Base-by-base conservation (phyloP, 1,140 invertebrate species). In the Drosophila quadrilineata region DNA sequence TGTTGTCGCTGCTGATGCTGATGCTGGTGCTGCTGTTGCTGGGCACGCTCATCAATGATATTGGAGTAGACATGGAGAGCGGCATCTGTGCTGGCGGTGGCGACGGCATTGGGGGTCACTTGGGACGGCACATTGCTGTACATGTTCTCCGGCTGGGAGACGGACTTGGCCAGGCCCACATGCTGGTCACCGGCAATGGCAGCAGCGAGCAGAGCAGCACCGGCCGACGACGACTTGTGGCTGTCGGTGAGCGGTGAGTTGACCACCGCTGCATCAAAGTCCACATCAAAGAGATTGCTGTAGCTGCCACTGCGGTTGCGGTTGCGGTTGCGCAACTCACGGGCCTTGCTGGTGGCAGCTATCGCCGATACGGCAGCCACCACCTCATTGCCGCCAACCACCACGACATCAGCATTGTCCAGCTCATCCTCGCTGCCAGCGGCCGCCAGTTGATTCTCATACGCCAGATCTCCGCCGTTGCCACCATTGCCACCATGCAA, bases 31-130 rank as follows among this genome's bases (percentile, higher is more conserved):
- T 74, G 73, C 9, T 71, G 59, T 16, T 60, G 65, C 14, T 62
- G 59, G 3, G 50, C 43, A 2, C 74, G 84, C 35, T 89, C 88
- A 28, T 89, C 87, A 2, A 89, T 87, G 29, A 89, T 66, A 53
- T 89, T 89, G 12, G 88, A 89, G 65, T 89, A 89, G 10, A 89
- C 85, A 59, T 89, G 88, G 4, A 89, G 63, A 1, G 60, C 63
- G 9, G 86, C 31, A 46, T 86, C 75, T 4, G 46, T 50, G 10
- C n/a, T 19, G 6, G 67, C 28, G 2, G 56, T 35, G 1, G 29
- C 29, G 19, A 35, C 43, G 5, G 35, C 36, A 22, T 10, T 2
- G 40, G 8, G 21, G n/a, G 40, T 62, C 33, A 62, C 63, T 29
- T 64, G 69, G n/a, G n/a, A n/a, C 2, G 77, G 73, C 65, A 90